Percentiles rank a stretch among this genome's conserved stretches.
These are phyloP conservation scores for Brachylomia viminalis DNA, from an alignment of 2,888 invertebrate species.

Conservation along the genomic window DNA sequence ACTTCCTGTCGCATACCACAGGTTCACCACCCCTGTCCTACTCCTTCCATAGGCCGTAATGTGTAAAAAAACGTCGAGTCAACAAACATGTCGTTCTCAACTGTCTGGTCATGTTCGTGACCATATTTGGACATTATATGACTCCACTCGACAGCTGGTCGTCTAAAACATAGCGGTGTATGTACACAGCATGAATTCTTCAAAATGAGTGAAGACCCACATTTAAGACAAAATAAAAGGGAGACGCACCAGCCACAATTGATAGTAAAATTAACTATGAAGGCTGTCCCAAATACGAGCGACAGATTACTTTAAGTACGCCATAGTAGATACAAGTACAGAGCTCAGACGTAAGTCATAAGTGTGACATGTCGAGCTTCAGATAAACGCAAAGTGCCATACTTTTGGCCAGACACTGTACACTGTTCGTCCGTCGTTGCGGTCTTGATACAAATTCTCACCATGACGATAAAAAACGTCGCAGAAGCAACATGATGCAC, in stretches of 20 bases:
- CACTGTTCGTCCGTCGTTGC: neutral
- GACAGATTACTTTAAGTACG: neutral
- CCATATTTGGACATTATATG: neutral
- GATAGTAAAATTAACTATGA: conserved; percentile 61
- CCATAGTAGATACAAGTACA: neutral
- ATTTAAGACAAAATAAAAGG: conserved; percentile 65
- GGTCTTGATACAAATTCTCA: neutral
- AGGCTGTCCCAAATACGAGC: conserved; percentile 21
- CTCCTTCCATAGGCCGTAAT: conserved; percentile 3
- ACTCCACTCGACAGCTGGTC: conserved; percentile 35
- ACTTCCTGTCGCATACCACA: neutral
- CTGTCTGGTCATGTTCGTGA: neutral
- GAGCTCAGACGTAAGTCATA: too few relatives aligned
- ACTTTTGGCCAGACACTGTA: neutral
- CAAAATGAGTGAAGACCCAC: conserved; percentile 87
- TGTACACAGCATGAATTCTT: conserved; percentile 41
- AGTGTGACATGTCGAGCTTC: neutral
- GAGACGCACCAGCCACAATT: conserved; percentile 76
- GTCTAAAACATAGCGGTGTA: conserved; percentile 20
- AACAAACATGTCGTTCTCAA: conserved; percentile 4
- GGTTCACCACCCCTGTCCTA: conserved; percentile 14
- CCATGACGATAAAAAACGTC: neutral
- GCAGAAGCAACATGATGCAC: neutral
- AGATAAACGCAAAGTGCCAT: neutral
- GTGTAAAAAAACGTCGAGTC: neutral